phyloP scores from a whole-genome alignment of 1,140 invertebrate genomes.

The Zaprionus taronus region DNA sequence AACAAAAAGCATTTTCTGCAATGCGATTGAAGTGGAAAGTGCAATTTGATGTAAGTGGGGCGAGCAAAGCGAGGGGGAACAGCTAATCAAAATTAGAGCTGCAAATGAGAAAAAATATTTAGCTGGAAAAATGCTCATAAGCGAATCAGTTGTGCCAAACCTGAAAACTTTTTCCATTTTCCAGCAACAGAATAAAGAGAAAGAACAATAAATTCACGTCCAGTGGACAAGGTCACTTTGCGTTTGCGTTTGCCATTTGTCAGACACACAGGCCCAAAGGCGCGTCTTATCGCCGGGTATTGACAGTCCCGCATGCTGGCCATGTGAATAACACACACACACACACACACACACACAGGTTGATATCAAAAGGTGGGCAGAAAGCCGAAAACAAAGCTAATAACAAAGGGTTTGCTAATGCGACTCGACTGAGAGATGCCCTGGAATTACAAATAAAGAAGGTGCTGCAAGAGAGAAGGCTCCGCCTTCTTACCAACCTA shows the following conservation, averaged over 20 bases:
- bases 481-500: background rate
- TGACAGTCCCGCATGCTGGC: conserved; percentile 39
- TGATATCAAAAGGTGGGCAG: conserved; percentile 30
- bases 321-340: conserved; percentile 47
- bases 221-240: conserved; percentile 5
- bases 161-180: conserved; percentile 68
- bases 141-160: background rate
- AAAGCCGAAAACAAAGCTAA: conserved; percentile 9
- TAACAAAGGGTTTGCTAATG: background rate
- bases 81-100: conserved; percentile 74
- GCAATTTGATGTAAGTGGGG: conserved; percentile 41
- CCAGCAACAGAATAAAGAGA: conserved; percentile 3
- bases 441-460: background rate
- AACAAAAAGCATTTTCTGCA: conserved; percentile 32
- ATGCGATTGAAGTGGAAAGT: conserved; percentile 35
- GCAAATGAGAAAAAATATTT: conserved; percentile 64
- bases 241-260: conserved; percentile 28
- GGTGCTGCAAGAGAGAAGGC: no score
- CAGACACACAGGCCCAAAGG: conserved; percentile 31
- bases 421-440: background rate
- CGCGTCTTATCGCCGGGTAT: conserved; percentile 36
- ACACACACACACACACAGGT: conserved; percentile 3
- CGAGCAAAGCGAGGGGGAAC: background rate
- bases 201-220: conserved; percentile 33
- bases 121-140: conserved; percentile 24